These are phyloP conservation scores for Carabus problematicus DNA, from an alignment of 2,888 invertebrate genomes.

Conservation along the genomic window DNA sequence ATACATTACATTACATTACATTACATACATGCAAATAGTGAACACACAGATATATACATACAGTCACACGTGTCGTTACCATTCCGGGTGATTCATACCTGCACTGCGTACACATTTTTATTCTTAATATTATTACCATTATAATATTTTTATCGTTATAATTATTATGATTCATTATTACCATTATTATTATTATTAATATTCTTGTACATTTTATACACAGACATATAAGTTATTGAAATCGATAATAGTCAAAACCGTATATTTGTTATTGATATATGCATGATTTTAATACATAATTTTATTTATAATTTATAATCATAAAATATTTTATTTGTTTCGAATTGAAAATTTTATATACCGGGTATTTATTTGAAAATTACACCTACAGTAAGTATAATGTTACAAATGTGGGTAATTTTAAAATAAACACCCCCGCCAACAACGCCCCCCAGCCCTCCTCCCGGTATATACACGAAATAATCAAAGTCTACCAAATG, in stretches of 20 bases:
- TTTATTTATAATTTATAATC: too few species aligned
- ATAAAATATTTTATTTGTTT: too few species aligned
- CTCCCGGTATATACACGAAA: too few species aligned
- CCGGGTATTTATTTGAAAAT: too few species aligned
- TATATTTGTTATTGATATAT: constrained; percentile 34
- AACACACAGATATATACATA: constrained; percentile 9
- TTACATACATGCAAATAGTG: constrained; percentile 14
- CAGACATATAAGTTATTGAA: constrained; percentile 33
- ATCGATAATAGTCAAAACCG: constrained; percentile 20
- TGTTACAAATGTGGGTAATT: too few species aligned
- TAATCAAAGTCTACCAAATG: too few species aligned
- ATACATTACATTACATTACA: constrained; percentile 16
- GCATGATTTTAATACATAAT: too few species aligned
- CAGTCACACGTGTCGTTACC: constrained; percentile 21
- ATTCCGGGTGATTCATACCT: constrained; percentile 24
- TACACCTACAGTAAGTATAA: too few species aligned
- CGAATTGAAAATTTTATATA: too few species aligned
- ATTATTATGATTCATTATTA: constrained; percentile 6
- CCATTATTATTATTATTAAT: constrained; percentile 13
- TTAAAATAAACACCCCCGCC: too few species aligned
- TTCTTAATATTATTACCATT: constrained; percentile 19
- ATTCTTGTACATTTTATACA: constrained; percentile 19
- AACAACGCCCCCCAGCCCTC: too few species aligned
- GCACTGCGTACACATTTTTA: constrained; percentile 8
- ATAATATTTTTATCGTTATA: constrained; percentile 13